These are phyloP conservation scores for Tenthredo scrophulariae DNA, from an alignment of 2,888 invertebrate genomes.

Conservation along the genomic window DNA sequence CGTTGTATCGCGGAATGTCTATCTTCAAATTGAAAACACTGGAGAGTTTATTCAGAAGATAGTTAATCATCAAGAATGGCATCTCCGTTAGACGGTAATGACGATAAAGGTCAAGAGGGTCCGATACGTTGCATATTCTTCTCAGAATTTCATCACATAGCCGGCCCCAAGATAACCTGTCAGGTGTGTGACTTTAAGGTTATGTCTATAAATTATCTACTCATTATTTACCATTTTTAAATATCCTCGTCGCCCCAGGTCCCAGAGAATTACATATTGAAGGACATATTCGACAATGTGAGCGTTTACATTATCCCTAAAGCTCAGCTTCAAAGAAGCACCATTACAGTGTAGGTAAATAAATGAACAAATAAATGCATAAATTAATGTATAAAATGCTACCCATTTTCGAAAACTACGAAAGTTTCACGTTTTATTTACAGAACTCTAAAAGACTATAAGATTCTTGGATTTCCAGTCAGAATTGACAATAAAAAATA, in stretches of 20 bases:
- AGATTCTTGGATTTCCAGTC: constrained; percentile 96
- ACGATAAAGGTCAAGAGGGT: constrained; percentile 86
- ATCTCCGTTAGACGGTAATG: constrained; percentile 79
- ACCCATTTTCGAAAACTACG: neutral
- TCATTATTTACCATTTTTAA: neutral
- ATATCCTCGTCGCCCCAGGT: constrained; percentile 80
- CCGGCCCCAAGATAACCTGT: constrained; percentile 91
- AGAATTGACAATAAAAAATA: constrained; percentile 94
- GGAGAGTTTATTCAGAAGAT: neutral
- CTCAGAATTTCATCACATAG: constrained; percentile 88
- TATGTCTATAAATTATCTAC: neutral
- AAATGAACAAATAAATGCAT: constrained; percentile 70
- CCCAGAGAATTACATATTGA: constrained; percentile 94
- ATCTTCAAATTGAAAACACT: neutral
- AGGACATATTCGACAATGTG: constrained; percentile 95
- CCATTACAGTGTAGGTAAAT: constrained; percentile 91
- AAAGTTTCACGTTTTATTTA: constrained; percentile 49
- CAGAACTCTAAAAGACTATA: constrained; percentile 89
- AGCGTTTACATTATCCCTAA: constrained; percentile 98
- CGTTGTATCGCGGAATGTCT: neutral
- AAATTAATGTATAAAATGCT: constrained; percentile 30
- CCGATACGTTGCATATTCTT: constrained; percentile 91
- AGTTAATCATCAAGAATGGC: constrained; percentile 16
- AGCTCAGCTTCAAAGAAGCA: constrained; percentile 92
- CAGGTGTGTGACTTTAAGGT: constrained; percentile 83